phyloP scores from a whole-genome alignment of 2,888 invertebrate species.

The Cerastoderma edule region DNA sequence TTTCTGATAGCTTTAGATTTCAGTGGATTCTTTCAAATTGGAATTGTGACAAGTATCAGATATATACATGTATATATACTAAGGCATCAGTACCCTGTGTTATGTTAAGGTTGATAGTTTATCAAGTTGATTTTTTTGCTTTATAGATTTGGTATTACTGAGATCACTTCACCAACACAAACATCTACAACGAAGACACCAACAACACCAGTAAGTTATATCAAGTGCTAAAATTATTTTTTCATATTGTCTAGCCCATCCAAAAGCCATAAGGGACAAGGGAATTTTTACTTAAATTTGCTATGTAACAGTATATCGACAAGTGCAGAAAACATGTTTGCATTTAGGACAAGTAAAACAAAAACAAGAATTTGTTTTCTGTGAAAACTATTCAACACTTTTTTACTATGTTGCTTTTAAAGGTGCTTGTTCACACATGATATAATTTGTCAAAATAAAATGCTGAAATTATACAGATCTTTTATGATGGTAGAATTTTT shows the following conservation, averaged over 20 bases:
- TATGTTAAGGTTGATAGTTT: too few relatives aligned
- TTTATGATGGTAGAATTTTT: too few relatives aligned
- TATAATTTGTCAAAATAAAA: too few relatives aligned
- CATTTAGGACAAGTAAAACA: not conserved
- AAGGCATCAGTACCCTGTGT: too few relatives aligned
- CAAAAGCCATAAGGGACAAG: not conserved
- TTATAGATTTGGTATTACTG: conserved; percentile 7
- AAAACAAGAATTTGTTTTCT: too few relatives aligned
- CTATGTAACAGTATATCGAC: not conserved
- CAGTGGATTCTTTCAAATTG: not conserved
- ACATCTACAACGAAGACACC: conserved; percentile 1
- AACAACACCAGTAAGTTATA: not conserved
- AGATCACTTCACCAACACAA: not conserved
- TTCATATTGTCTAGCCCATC: not conserved
- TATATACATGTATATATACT: too few relatives aligned
- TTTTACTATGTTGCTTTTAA: too few relatives aligned
- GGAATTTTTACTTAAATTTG: not conserved
- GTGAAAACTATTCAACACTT: too few relatives aligned
- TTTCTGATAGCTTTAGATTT: not conserved
- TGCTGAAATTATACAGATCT: too few relatives aligned
- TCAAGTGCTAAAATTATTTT: not conserved
- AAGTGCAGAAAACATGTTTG: not conserved
- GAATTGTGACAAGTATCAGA: too few relatives aligned
- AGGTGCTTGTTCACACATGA: too few relatives aligned
- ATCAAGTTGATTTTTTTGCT: not conserved